Percentiles rank a stretch among this genome's conserved stretches.
These are phyloP conservation scores for Catocala sponsa DNA, from an alignment of 2,888 invertebrate species.

Conservation along the genomic window DNA sequence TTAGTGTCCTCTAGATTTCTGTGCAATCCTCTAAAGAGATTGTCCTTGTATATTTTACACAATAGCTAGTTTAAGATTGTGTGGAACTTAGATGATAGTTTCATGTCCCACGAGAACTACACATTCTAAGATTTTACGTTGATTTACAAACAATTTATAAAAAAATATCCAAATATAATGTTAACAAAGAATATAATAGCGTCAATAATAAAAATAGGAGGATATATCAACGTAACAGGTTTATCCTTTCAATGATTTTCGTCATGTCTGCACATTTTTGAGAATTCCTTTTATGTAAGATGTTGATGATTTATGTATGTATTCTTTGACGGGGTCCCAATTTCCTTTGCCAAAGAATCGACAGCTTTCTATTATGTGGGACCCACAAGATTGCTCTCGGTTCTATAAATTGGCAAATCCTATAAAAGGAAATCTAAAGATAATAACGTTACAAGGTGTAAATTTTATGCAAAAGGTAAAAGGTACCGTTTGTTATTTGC, in stretches of 20 bases:
- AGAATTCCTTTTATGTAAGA: slow-evolving; percentile 1
- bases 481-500: too few species aligned
- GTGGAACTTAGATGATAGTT: slow-evolving; percentile 10
- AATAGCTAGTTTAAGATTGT: slow-evolving; percentile 9
- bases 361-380: slow-evolving; percentile 62
- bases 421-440: slow-evolving; percentile 60
- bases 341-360: slow-evolving; percentile 59
- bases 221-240: neutral
- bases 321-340: slow-evolving; percentile 58
- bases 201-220: too few species aligned
- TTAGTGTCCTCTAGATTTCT: neutral
- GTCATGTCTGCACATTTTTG: neutral
- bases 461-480: slow-evolving; percentile 47
- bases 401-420: slow-evolving; percentile 47
- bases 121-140: neutral
- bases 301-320: slow-evolving; percentile 38
- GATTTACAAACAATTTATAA: neutral
- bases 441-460: slow-evolving; percentile 56
- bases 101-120: neutral
- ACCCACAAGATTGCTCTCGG: slow-evolving; percentile 49
- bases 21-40: neutral
- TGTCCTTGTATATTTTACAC: slow-evolving; percentile 8
- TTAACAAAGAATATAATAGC: too few species aligned
- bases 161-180: too few species aligned
- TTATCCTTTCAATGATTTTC: neutral